phyloP scores from a whole-genome alignment of 2,113 vertebrate species.

The Eublepharis macularius region DNA sequence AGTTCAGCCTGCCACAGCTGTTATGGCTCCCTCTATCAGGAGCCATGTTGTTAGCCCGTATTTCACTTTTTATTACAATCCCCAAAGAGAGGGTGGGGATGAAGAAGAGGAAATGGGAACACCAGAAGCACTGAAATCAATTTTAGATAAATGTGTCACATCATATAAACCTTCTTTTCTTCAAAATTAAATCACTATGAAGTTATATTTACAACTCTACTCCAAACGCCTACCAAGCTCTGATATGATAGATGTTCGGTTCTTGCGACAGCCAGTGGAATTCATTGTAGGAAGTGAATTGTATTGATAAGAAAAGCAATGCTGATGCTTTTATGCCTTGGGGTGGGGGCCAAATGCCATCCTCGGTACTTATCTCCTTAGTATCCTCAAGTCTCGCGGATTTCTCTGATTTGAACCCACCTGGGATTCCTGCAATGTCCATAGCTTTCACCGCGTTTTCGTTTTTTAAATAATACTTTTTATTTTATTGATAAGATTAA shows the following conservation, averaged over 20 bases:
- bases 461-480: too few species aligned
- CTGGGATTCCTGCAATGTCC: neutral
- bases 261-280: neutral
- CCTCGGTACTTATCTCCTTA: neutral
- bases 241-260: neutral
- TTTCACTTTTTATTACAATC: constrained; percentile 18
- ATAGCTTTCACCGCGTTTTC: neutral
- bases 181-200: neutral
- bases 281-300: neutral
- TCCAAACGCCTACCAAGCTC: neutral
- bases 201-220: constrained; percentile 20
- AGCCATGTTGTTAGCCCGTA: neutral
- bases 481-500: too few species aligned
- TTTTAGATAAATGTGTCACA: neutral
- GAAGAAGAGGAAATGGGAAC: neutral
- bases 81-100: neutral
- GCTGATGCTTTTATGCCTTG: neutral
- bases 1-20: neutral
- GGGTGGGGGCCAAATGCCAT: neutral
- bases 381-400: neutral
- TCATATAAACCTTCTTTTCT: constrained; percentile 5
- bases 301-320: constrained; percentile 14
- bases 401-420: neutral
- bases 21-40: neutral
- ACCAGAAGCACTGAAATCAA: neutral